phyloP scores from a whole-genome alignment of 2,113 vertebrate species.

The Polyodon spathula region DNA sequence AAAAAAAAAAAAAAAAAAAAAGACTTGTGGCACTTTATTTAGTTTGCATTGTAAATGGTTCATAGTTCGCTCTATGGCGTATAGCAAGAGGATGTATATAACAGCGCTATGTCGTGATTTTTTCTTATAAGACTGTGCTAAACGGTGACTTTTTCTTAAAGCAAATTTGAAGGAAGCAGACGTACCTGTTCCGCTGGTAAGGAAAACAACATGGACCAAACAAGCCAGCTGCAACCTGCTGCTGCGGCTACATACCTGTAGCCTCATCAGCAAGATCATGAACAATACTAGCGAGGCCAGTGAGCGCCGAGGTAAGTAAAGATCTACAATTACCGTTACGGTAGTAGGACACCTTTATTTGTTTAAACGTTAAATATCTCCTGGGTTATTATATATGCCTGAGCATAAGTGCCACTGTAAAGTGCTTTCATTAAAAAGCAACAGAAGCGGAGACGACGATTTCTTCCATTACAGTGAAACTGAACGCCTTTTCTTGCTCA shows the following conservation, averaged over 20 bases:
- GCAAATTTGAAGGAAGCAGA: slow-evolving; percentile 24
- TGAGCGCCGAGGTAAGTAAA: slow-evolving; percentile 7
- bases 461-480: no score
- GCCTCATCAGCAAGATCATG: slow-evolving; percentile 34
- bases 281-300: slow-evolving; percentile 12
- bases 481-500: no score
- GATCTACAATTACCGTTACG: no score
- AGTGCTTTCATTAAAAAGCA: no score
- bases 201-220: slow-evolving; percentile 38
- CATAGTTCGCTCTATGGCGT: neutral
- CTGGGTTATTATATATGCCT: no score
- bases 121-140: slow-evolving; percentile 6
- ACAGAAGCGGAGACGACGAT: no score
- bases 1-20: no score
- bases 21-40: slow-evolving; percentile 4
- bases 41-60: neutral
- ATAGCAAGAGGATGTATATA: neutral
- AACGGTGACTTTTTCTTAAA: slow-evolving; percentile 7
- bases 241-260: slow-evolving; percentile 42
- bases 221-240: slow-evolving; percentile 13
- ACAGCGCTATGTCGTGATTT: neutral
- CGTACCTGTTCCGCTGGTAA: slow-evolving; percentile 16
- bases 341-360: no score
- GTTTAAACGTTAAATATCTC: no score
- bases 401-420: no score